Evolutionary conservation across 2,888 invertebrate species (phyloP), one percentile per base, ranked within the genome.

Genomic region (Subacronicta megacephala): DNA sequence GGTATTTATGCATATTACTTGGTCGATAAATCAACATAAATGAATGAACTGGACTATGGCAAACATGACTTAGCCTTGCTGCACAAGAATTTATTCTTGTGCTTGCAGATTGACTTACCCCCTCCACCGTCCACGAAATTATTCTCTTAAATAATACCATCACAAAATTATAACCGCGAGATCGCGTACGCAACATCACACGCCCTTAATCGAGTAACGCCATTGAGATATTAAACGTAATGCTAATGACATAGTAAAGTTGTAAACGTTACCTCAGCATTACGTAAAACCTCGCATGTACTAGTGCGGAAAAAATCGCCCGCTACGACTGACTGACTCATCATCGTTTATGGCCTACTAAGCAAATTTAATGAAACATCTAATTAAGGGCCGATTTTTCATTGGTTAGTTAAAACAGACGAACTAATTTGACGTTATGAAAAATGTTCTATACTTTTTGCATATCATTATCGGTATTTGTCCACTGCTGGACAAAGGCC

Each of bases 191-290:
- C 52, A 60, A 70, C 17, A 18, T 16, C 15, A 53, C 43, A 51
- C 51, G 58, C 57, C 51, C 40, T 53, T 71, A 58, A 71, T 67
- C 37, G 51, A n/a, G n/a, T n/a, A n/a, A n/a, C n/a, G n/a, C n/a
- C n/a, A n/a, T n/a, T n/a, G n/a, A 52, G 20, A 57, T 44, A 52
- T 38, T 51, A 47, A 49, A 15, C 41, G 40, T 40, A 15, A 36
- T 6, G 26, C 33, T 58, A 67, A 73, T 51, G 45, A 59, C 45
- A 73, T 43, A 61, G 62, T 50, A 36, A 51, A 58, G 53, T 53
- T 36, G 40, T 52, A 49, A 59, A 60, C 46, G 57, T 75, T 75
- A 76, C 52, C 55, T 38, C 49, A 65, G 42, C 23, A 51, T 70
- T 62, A 73, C 43, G 46, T 73, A 72, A 67, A 43, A 7, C 26